phyloP scores from a whole-genome alignment of 2,888 invertebrate genomes.

The Drosophila rubida region DNA sequence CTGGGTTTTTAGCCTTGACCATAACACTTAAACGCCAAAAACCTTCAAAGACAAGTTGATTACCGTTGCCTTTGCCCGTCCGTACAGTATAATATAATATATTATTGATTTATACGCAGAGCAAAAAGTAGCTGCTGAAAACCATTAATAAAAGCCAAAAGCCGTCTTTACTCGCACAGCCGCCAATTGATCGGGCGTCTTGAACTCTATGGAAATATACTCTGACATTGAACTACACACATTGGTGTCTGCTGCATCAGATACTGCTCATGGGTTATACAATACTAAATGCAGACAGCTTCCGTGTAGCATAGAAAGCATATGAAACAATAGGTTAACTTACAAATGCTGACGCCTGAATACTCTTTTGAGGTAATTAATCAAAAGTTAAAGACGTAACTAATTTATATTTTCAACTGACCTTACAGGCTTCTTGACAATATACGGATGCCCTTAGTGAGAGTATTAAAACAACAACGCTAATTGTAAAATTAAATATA shows the following conservation, averaged over 20 bases:
- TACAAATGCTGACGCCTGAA: background rate
- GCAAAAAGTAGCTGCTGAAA: slow-evolving; percentile 56
- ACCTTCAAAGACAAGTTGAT: slow-evolving; percentile 75
- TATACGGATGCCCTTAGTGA: background rate
- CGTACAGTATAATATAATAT: slow-evolving; percentile 57
- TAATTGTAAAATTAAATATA: slow-evolving; percentile 56
- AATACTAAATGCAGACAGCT: slow-evolving; percentile 20
- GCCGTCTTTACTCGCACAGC: slow-evolving; percentile 1
- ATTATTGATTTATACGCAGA: slow-evolving; percentile 75
- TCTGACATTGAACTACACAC: slow-evolving; percentile 68
- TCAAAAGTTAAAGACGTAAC: background rate
- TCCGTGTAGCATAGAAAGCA: slow-evolving; percentile 34
- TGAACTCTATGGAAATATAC: slow-evolving; percentile 52
- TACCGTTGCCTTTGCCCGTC: slow-evolving; percentile 58
- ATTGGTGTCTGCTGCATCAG: slow-evolving; percentile 15
- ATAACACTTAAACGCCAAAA: slow-evolving; percentile 73
- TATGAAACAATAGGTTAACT: background rate
- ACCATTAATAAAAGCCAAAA: slow-evolving; percentile 47
- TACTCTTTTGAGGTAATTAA: slow-evolving; percentile 17
- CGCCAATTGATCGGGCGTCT: slow-evolving; percentile 36
- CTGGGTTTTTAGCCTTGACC: slow-evolving; percentile 69
- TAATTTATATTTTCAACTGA: background rate
- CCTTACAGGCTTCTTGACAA: background rate
- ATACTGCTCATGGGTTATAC: slow-evolving; percentile 1
- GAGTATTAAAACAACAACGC: slow-evolving; percentile 11